phyloP scores from a whole-genome alignment of 2,797 vertebrate genomes.

The Silurus aristotelis region DNA sequence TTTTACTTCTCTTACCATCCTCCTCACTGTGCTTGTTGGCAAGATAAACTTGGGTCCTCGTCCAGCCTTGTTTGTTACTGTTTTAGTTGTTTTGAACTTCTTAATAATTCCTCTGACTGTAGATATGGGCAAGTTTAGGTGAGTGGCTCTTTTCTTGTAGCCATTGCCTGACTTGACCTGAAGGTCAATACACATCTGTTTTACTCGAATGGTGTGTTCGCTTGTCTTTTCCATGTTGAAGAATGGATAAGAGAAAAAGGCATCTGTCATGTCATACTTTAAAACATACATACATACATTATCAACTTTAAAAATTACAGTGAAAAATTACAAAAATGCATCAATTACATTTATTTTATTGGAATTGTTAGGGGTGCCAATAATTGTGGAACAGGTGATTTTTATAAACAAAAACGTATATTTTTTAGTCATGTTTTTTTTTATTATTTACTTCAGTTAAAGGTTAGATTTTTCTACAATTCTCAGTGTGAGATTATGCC shows the following conservation, averaged over 20 bases:
- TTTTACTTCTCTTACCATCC: neutral
- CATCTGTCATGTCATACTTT: neutral
- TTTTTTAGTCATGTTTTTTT: neutral
- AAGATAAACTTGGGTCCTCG: too few relatives aligned
- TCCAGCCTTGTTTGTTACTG: too few relatives aligned
- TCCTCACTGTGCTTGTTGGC: too few relatives aligned
- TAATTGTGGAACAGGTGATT: neutral
- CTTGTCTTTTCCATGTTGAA: neutral
- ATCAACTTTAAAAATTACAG: neutral
- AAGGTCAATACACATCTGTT: neutral
- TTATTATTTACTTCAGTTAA: too few relatives aligned
- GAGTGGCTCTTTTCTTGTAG: too few relatives aligned
- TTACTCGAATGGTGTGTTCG: neutral
- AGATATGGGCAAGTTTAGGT: too few relatives aligned
- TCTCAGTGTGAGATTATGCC: too few relatives aligned
- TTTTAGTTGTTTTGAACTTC: too few relatives aligned
- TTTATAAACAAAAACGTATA: neutral
- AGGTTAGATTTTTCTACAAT: neutral
- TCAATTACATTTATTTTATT: neutral
- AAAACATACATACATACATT: neutral
- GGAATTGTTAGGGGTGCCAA: neutral
- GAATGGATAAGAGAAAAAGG: too few relatives aligned
- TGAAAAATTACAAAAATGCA: neutral
- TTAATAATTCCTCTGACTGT: too few relatives aligned
- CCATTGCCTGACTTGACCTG: too few relatives aligned